phyloP scores from a whole-genome alignment of 2,888 invertebrate species.

The Dynastes tityus region DNA sequence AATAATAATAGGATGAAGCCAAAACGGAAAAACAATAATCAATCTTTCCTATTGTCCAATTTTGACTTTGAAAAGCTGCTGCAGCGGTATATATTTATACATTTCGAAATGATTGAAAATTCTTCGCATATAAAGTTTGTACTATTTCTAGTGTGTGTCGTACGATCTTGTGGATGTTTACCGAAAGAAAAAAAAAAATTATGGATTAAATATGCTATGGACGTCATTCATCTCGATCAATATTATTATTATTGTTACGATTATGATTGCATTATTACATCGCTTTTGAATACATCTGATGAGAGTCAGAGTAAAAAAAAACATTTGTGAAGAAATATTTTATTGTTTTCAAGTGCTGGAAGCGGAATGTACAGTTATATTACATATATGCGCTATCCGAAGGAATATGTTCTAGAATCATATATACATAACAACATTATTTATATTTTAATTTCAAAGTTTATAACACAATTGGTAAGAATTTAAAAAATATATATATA shows the following conservation, averaged over 20 bases:
- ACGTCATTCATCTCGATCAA: slow-evolving; percentile 5
- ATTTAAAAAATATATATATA: too few species aligned
- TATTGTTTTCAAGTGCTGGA: not conserved
- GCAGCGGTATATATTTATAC: not conserved
- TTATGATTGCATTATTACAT: too few species aligned
- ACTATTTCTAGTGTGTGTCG: slow-evolving; percentile 16
- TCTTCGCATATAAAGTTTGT: not conserved
- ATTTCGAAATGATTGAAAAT: not conserved
- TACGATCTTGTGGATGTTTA: slow-evolving; percentile 34
- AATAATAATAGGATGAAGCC: not conserved
- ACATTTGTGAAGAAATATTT: not conserved
- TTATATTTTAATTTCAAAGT: too few species aligned
- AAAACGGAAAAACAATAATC: not conserved
- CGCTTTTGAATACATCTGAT: not conserved
- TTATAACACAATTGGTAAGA: too few species aligned
- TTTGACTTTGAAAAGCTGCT: not conserved
- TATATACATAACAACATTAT: too few species aligned
- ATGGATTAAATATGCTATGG: not conserved
- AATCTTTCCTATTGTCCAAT: not conserved
- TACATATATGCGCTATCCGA: too few species aligned
- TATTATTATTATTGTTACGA: not conserved
- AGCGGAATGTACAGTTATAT: not conserved
- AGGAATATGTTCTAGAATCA: too few species aligned
- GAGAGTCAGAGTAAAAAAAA: slow-evolving; percentile 4
- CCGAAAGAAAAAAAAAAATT: not conserved